Percentiles rank a stretch among this genome's conserved stretches.
phyloP scores from a whole-genome alignment of 2,797 vertebrate genomes.

The Eremophila alpestris region DNA sequence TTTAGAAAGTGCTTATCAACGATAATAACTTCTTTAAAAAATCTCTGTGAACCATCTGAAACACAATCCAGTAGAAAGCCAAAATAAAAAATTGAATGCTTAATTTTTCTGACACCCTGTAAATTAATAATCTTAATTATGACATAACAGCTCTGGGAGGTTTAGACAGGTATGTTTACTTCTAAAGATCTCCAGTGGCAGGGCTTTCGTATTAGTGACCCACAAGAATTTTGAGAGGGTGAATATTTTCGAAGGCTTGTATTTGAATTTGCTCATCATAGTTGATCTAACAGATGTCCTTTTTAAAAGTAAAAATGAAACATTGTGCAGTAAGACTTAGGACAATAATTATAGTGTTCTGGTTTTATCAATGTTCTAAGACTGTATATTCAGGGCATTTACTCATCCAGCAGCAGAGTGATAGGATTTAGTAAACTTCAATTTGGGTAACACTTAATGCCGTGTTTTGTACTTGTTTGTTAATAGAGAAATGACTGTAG shows the following conservation, averaged over 20 bases:
- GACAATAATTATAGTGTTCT: neutral
- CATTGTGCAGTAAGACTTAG: neutral
- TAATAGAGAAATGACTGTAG: neutral
- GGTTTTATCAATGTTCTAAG: neutral
- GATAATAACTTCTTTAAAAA: fast-evolving
- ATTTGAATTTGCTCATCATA: neutral
- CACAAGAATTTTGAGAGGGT: neutral
- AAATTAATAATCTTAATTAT: neutral
- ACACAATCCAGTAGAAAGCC: neutral
- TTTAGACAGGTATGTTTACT: neutral
- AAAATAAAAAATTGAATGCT: neutral
- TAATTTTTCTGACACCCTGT: neutral
- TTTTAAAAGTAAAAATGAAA: neutral
- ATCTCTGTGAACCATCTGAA: neutral
- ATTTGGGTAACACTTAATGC: neutral
- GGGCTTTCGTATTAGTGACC: neutral
- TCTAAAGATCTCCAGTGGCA: neutral
- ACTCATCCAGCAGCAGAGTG: neutral
- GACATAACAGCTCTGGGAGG: neutral
- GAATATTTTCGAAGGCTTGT: neutral
- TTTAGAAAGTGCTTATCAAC: neutral
- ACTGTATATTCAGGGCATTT: neutral
- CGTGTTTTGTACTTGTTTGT: neutral
- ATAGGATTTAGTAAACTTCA: neutral
- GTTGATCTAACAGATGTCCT: neutral